Base-by-base conservation (phyloP, 1,140 invertebrate species). In the Eupristina koningsbergeri region DNA sequence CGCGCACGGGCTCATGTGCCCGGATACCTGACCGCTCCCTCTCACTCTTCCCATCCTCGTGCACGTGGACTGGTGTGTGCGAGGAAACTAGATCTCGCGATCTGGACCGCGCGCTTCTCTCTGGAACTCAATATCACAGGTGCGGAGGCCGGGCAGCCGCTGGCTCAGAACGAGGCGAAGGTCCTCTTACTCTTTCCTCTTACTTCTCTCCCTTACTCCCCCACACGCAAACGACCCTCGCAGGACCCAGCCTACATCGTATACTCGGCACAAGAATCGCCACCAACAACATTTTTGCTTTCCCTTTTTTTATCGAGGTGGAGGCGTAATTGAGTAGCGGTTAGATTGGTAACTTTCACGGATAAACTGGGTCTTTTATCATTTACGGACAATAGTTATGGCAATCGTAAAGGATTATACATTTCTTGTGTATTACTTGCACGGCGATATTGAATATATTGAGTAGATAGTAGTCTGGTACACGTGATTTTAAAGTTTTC, bases 51-150 rank as follows among this genome's bases (percentile, higher is more conserved):
- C 11, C 26, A 2, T 41, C 36, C 34, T n/a, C 84, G 85, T 80
- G 67, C 71, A 84, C 86, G 89, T 88, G 87, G 88, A 88, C 87
- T 84, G 84, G 89, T 91, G 86, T 86, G 85, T 89, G 86, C 85
- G 85, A 83, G 87, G 91, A 89, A 92, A 92, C 87, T 89, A 80
- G 91, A 92, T 88, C 91, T 89, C 86, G 79, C 81, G 89, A 91
- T 91, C 88, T 83, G 86, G 85, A 87, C 87, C 87, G 87, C 64
- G 87, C 64, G 83, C 58, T 50, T 15, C 78, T 69, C 61, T 47
- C 39, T 89, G 91, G 89, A 92, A 92, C 89, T 90, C 89, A 91
- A 92, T 92, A 92, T 91, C 89, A 89, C 91, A 92, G 90, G 90
- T 91, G 90, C 87, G 88, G 80, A 88, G 86, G 85, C 84, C 86